phyloP scores from a whole-genome alignment of 2,113 vertebrate species.

The Psammodynastes pulverulentus region DNA sequence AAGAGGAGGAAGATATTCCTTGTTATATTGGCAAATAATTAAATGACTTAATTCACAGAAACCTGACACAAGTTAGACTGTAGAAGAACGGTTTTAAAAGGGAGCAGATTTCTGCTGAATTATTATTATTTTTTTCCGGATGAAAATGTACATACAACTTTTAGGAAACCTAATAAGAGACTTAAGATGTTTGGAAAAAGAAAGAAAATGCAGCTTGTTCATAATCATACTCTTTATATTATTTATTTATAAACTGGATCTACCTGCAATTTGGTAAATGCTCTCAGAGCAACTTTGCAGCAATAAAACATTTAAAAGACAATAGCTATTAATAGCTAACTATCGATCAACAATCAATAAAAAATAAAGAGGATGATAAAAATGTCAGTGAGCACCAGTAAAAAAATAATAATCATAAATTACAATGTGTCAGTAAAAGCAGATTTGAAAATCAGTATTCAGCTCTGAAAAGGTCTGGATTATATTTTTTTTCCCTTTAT shows the following conservation, averaged over 20 bases:
- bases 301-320: background rate
- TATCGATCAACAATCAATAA: background rate
- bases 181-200: background rate
- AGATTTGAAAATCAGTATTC: background rate
- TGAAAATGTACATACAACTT: background rate
- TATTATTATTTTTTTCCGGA: background rate
- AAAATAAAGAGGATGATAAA: background rate
- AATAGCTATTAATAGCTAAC: background rate
- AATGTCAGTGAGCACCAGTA: background rate
- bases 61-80: background rate
- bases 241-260: background rate
- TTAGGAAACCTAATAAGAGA: background rate
- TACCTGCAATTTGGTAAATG: background rate
- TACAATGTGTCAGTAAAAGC: background rate
- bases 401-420: background rate
- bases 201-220: background rate
- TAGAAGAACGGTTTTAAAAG: background rate
- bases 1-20: background rate
- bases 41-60: background rate
- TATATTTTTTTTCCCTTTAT: background rate
- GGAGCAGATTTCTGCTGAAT: background rate
- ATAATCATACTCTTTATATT: background rate
- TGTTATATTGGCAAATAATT: background rate
- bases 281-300: background rate
- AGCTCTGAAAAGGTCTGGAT: background rate